phyloP scores from a whole-genome alignment of 2,113 vertebrate species.

The Gadus macrocephalus region DNA sequence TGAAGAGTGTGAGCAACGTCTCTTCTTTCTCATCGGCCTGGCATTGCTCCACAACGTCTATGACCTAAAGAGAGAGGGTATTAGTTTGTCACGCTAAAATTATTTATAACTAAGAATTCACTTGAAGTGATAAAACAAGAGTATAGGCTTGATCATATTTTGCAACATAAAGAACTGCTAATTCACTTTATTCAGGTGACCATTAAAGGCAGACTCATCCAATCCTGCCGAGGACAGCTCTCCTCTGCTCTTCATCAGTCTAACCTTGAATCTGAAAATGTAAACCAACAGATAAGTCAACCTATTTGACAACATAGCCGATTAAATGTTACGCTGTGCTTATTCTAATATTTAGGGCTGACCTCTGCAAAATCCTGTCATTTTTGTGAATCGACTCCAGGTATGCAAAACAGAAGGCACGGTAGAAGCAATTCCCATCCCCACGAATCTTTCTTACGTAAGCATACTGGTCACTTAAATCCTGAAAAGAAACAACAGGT shows the following conservation, averaged over 20 bases:
- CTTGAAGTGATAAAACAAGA: background rate
- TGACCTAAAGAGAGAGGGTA: slow-evolving; percentile 61
- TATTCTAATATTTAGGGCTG: slow-evolving; percentile 29
- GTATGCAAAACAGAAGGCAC: slow-evolving; percentile 76
- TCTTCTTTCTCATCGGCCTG: slow-evolving; percentile 62
- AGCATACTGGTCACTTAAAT: slow-evolving; percentile 70
- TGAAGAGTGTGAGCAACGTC: slow-evolving; percentile 72
- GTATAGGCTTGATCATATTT: background rate
- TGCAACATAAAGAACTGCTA: background rate
- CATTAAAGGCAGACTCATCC: slow-evolving; percentile 64
- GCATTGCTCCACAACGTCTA: slow-evolving; percentile 71
- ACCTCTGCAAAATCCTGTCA: slow-evolving; percentile 71
- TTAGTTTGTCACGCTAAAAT: background rate
- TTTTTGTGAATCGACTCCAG: slow-evolving; percentile 73
- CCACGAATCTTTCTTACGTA: slow-evolving; percentile 76
- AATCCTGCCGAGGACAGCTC: slow-evolving; percentile 67
- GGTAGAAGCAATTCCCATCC: slow-evolving; percentile 86
- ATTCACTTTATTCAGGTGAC: slow-evolving; percentile 67
- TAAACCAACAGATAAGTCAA: background rate
- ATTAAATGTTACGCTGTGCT: background rate
- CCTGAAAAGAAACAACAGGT: slow-evolving; percentile 55
- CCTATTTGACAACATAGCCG: background rate
- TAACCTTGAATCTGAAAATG: slow-evolving; percentile 73
- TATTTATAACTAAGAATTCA: background rate
- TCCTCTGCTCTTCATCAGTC: slow-evolving; percentile 51